Conservation (phyloP, 2,113 vertebrate genomes). For the Collichthys lucidus region DNA sequence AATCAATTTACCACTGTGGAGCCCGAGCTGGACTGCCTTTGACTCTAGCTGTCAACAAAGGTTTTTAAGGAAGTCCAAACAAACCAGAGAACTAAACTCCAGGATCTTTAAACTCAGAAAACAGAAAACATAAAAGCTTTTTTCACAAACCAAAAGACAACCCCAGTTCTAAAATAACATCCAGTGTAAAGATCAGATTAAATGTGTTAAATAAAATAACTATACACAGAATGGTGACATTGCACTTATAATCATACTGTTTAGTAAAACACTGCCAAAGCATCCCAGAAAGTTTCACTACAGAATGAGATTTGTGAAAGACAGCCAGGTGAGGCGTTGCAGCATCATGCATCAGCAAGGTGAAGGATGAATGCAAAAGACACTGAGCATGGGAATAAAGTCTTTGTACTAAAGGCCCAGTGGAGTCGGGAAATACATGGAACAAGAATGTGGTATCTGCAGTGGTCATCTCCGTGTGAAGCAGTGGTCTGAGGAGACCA, state of each 20-base stretch:
- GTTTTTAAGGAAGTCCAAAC: constrained; percentile 1
- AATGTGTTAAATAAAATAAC: too few relatives aligned
- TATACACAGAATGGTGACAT: neutral
- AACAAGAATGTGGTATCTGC: neutral
- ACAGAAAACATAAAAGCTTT: neutral
- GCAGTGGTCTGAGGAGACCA: too few relatives aligned
- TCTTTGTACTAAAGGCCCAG: neutral
- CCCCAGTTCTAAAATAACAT: neutral
- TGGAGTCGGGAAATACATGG: neutral
- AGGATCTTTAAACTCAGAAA: neutral
- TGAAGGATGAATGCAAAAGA: constrained; percentile 9
- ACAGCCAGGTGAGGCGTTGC: neutral
- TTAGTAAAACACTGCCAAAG: neutral
- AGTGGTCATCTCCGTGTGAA: too few relatives aligned
- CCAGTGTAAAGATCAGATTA: neutral
- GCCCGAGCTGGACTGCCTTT: neutral
- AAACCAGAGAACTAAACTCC: neutral
- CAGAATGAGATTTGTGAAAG: neutral
- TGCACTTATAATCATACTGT: neutral
- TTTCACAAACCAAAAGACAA: neutral
- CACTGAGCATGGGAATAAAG: neutral
- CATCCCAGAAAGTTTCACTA: neutral
- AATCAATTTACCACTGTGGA: neutral
- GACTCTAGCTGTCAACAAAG: neutral
- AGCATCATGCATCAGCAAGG: constrained; percentile 1